Percentiles rank a stretch among this genome's conserved stretches.
Conservation (phyloP, 2,888 invertebrate species). For the Hypomecis punctinalis region DNA sequence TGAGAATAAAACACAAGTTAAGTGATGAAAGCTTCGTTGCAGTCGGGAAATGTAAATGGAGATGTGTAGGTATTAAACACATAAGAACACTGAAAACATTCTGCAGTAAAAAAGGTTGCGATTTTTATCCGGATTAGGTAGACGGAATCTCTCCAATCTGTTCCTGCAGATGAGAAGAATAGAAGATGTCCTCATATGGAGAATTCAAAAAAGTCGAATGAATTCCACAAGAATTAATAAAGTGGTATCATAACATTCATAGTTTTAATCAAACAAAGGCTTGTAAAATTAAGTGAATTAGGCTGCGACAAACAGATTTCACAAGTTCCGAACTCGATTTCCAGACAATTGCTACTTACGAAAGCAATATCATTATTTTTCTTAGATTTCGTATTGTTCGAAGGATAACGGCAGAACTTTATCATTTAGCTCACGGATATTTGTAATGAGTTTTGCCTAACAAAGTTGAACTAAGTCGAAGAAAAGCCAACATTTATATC, state of each 20-base stretch:
- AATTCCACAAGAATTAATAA: not conserved
- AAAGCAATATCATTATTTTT: constrained; percentile 36
- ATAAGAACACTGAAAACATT: too few relatives aligned
- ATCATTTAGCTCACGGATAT: constrained; percentile 29
- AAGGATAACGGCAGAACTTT: constrained; percentile 30
- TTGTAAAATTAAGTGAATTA: not conserved
- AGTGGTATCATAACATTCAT: not conserved
- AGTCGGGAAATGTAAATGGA: too few relatives aligned
- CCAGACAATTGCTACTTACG: constrained; percentile 31
- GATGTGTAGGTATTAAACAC: too few relatives aligned
- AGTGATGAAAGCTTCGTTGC: too few relatives aligned
- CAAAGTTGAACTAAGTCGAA: constrained; percentile 12
- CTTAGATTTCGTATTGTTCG: constrained; percentile 32
- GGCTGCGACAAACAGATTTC: constrained; percentile 23
- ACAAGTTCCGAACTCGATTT: constrained; percentile 33
- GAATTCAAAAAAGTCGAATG: too few relatives aligned
- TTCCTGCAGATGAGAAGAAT: too few relatives aligned
- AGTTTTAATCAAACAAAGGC: not conserved
- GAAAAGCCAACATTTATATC: not conserved
- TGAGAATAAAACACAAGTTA: too few relatives aligned
- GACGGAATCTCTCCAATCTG: too few relatives aligned
- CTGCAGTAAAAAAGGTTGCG: too few relatives aligned
- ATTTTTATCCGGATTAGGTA: too few relatives aligned
- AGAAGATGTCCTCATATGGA: not conserved
- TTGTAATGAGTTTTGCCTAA: constrained; percentile 27